Evolutionary conservation across 2,797 vertebrate genomes (phyloP).

Genomic region (Hyperoplus immaculatus): DNA sequence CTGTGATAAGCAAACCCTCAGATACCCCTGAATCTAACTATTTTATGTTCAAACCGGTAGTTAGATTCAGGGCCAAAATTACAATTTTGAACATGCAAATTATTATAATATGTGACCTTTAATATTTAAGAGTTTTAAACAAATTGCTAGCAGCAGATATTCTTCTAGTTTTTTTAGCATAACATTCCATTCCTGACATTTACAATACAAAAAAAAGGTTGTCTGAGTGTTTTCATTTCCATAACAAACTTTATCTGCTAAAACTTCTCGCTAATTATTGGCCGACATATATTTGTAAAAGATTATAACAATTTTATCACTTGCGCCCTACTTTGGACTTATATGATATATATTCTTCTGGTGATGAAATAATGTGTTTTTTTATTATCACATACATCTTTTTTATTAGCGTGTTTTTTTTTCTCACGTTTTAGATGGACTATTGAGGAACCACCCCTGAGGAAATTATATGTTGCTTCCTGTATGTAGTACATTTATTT

Average conservation of each 20-base stretch:
- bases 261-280: neutral
- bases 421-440: neutral
- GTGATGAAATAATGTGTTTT: no score
- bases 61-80: no score
- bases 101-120: no score
- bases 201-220: neutral
- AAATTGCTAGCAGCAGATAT: neutral
- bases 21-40: no score
- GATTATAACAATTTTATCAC: neutral
- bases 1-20: no score
- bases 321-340: neutral
- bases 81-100: no score
- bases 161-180: neutral
- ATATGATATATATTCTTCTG: no score
- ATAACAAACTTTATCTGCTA: neutral
- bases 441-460: neutral
- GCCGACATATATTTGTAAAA: neutral
- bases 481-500: neutral
- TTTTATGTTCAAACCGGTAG: no score
- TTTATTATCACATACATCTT: no score
- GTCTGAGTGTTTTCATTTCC: neutral
- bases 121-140: neutral
- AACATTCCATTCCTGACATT: neutral
- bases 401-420: neutral
- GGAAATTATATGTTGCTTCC: neutral